Percentiles rank a stretch among this genome's conserved stretches.
Evolutionary conservation across 2,888 invertebrate genomes (phyloP).

Genomic region (Drosophila testacea): DNA sequence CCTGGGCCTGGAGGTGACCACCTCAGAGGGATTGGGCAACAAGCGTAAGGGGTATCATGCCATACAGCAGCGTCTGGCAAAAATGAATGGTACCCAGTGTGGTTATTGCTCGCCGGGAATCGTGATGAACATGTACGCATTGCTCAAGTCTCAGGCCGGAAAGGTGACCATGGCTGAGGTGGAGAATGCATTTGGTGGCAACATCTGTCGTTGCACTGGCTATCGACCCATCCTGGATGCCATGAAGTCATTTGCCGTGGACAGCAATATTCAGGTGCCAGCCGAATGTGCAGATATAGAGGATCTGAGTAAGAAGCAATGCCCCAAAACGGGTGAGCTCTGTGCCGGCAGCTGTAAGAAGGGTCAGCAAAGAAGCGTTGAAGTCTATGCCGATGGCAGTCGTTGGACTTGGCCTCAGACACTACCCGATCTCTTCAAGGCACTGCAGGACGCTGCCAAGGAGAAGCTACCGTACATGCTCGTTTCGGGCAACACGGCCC

Average conservation of each 20-base stretch:
- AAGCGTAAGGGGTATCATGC: conserved; percentile 88
- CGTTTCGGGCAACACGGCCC: conserved; percentile 91
- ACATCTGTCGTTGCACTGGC: conserved; percentile 93
- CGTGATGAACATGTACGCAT: conserved; percentile 90
- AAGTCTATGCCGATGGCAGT: conserved; percentile 70
- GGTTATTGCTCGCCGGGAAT: conserved; percentile 92
- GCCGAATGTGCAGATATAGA: conserved; percentile 86
- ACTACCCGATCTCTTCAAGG: conserved; percentile 65
- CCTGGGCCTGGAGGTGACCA: conserved; percentile 89
- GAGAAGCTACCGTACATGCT: conserved; percentile 87
- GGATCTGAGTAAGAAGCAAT: conserved; percentile 84
- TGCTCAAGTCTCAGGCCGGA: conserved; percentile 86
- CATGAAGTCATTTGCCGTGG: conserved; percentile 90
- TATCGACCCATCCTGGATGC: conserved; percentile 92
- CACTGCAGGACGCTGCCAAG: conserved; percentile 79
- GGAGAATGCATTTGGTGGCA: conserved; percentile 91
- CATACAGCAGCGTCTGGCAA: conserved; percentile 88
- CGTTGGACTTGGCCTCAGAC: conserved; percentile 81
- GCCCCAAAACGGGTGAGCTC: conserved; percentile 83
- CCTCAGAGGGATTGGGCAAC: conserved; percentile 90
- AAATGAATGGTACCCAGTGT: conserved; percentile 90
- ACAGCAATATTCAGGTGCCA: conserved; percentile 86
- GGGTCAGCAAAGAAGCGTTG: conserved; percentile 24
- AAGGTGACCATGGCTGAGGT: conserved; percentile 88
- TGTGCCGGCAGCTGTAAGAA: conserved; percentile 83